Evolutionary conservation across 2,797 vertebrate species (phyloP), one percentile per base, ranked within the genome.

Genomic region (Peromyscus melanophrys): DNA sequence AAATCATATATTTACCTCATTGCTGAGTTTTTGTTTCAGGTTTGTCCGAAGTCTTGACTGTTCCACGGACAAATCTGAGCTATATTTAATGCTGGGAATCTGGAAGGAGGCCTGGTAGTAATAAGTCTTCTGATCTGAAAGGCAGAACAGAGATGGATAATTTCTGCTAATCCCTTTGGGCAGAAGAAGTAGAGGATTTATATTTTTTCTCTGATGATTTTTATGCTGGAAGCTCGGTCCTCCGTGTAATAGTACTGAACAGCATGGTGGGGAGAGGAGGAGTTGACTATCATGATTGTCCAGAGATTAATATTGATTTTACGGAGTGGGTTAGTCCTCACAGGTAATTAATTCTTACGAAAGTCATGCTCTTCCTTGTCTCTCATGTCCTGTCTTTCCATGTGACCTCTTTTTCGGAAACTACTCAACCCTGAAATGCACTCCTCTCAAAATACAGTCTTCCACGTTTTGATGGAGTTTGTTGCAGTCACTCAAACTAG

Each of bases 21-120:
- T 95, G 97, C 92, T 98, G 89, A 98, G 93, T 61, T 94, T 97
- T 95, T 97, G 37, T 1, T 98, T 98, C 71, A 99, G 69, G 4
- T 96, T 76, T 59, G 93, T 98, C 78, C 94, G 98, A 88, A 97
- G 76, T 86, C 97, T 96, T 43, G 99, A 99, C 13, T 98, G 98
- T 84, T 98, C 98, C 69, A 95, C 95, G 84, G 96, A 96, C 0
- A 98, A 98, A 25, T 89, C 97, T 92, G 94, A 43, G 37, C 69
- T 80, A n/a, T 98, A 99, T 6, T 92, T 17, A 0, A 97, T 95
- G 71, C 97, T 98, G 52, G 97, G 98, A 61, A 99, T 98, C 52
- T 85, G 71, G 73, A 99, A 98, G 63, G 98, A 97, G 29, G 93
- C 97, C 59, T 97, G 95, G 71, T 98, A 99, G 43, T 98, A 99